Conservation (phyloP, 1,140 invertebrate species). For the Philaenus spumarius region DNA sequence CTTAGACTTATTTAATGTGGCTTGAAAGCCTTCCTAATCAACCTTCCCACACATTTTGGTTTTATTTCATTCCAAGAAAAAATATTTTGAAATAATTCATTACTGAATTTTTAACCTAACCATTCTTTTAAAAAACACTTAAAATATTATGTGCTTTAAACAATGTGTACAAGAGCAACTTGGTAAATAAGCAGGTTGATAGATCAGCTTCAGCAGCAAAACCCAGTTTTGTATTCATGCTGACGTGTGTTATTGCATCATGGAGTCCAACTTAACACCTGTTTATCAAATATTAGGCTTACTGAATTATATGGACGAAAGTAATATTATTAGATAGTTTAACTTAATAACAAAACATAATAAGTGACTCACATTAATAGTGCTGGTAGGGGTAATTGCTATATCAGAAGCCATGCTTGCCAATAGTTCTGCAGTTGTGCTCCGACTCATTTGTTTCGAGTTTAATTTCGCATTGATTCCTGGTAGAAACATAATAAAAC, state of each 20-base stretch:
- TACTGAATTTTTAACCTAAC: too few species aligned
- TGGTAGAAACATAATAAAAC: constrained; percentile 2
- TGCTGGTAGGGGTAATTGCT: constrained; percentile 7
- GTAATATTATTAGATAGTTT: too few species aligned
- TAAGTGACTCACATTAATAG: constrained; percentile 10
- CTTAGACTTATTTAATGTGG: too few species aligned
- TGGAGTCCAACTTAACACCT: constrained; percentile 6
- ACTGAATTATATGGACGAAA: too few species aligned
- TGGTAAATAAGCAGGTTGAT: too few species aligned
- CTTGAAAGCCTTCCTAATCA: too few species aligned
- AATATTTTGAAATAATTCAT: too few species aligned
- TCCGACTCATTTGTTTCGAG: constrained; percentile 3
- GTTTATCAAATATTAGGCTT: not conserved
- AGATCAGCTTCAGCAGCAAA: not conserved
- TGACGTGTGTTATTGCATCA: constrained; percentile 16
- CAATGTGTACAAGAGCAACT: too few species aligned
- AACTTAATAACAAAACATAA: not conserved
- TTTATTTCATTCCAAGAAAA: too few species aligned
- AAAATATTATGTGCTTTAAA: too few species aligned
- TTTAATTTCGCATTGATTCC: not conserved
- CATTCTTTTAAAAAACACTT: too few species aligned
- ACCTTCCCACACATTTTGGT: too few species aligned
- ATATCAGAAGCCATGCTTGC: constrained; percentile 11
- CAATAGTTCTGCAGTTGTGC: constrained; percentile 8
- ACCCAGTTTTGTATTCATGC: not conserved